phyloP scores from a whole-genome alignment of 2,888 invertebrate species.

The Harpalus rufipes region DNA sequence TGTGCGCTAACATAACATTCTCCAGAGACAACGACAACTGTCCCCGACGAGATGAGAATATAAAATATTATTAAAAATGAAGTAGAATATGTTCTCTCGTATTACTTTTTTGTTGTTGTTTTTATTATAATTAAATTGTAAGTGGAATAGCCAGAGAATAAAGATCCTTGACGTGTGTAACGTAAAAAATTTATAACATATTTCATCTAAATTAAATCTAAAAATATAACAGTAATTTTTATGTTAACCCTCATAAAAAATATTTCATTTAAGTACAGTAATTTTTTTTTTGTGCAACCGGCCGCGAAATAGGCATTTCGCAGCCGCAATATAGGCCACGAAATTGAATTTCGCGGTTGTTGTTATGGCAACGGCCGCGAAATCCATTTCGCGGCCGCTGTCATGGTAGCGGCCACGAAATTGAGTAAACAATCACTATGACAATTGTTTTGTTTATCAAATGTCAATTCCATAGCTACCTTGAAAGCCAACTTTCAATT shows the following conservation, averaged over 20 bases:
- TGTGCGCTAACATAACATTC: constrained; percentile 10
- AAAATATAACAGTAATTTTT: neutral
- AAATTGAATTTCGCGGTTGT: too few species aligned
- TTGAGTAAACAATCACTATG: too few species aligned
- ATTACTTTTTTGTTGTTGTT: neutral
- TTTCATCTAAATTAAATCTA: neutral
- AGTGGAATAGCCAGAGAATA: neutral
- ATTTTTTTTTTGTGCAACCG: too few species aligned
- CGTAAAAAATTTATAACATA: neutral
- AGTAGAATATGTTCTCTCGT: neutral
- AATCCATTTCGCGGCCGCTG: too few species aligned
- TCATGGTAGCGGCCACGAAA: too few species aligned
- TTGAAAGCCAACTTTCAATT: too few species aligned
- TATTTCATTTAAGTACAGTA: too few species aligned
- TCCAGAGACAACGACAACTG: constrained; percentile 5
- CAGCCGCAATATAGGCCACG: too few species aligned
- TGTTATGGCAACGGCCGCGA: too few species aligned
- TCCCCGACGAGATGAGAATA: constrained; percentile 19
- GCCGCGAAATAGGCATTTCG: too few species aligned
- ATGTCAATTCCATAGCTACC: too few species aligned
- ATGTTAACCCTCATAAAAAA: neutral
- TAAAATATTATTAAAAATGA: constrained; percentile 38
- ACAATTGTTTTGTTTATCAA: too few species aligned
- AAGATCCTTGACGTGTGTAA: neutral
- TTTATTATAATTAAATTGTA: constrained; percentile 28